Evolutionary conservation across 2,888 invertebrate genomes (phyloP), one percentile per base, ranked within the genome.

Genomic region (Priocnemis perturbator): DNA sequence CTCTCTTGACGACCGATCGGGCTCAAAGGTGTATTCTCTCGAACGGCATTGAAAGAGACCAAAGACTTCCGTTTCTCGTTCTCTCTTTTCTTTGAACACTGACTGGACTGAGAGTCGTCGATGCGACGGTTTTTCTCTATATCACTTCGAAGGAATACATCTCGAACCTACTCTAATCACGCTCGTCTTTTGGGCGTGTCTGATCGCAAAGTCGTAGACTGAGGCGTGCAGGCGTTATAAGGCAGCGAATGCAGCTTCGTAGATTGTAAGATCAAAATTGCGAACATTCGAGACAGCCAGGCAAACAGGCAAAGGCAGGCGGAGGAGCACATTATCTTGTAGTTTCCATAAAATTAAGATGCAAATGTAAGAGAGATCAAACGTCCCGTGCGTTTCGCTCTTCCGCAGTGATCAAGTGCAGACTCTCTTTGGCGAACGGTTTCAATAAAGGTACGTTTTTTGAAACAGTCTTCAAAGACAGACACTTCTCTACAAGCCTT

Each of bases 191-290:
- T 30, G 60, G 71, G 69, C 74, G 73, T 73, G 73, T 79, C 70
- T 72, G 62, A 66, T 74, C 77, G 72, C 78, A 78, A 73, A 72
- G 69, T 75, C 64, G 66, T 65, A 73, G 74, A 74, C 63, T 67
- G 71, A 71, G 71, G 60, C 60, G 67, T 44, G 68, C 59, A 66
- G 64, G 70, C 61, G 62, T 50, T 21, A 52, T 37, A 44, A 64
- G 52, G 57, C 66, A 64, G 55, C 60, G 61, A 53, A 17, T 19
- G 19, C n/a, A 50, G 50, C 50, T 50, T 50, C n/a, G 55, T n/a
- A 62, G 48, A 15, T 61, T 61, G 60, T 52, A 21, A 52, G 59
- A 63, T 48, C 59, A 70, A 64, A 47, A 70, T 50, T 37, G 60
- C 44, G 60, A 55, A 59, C 58, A 59, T 48, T 63, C 45, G 37